Percentiles rank a stretch among this genome's conserved stretches.
Evolutionary conservation across 2,888 invertebrate genomes (phyloP).

Genomic region (Tipula unca): DNA sequence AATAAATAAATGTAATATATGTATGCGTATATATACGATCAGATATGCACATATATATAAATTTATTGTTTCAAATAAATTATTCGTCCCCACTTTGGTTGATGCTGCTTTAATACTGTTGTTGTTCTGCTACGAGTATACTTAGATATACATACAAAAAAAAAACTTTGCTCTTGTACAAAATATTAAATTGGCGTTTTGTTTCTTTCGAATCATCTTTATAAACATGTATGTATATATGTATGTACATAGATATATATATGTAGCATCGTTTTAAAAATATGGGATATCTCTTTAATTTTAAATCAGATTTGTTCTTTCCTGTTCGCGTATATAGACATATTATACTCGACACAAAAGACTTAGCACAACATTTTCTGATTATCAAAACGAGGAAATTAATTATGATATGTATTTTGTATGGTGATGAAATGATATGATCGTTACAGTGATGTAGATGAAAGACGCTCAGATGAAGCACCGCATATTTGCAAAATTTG

Average conservation of each 20-base stretch:
- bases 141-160: background rate
- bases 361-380: background rate
- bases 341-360: background rate
- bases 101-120: background rate
- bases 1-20: background rate
- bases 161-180: background rate
- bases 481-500: no score
- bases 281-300: background rate
- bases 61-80: conserved; percentile 8
- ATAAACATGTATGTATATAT: background rate
- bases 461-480: background rate
- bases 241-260: background rate
- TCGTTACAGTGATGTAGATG: background rate
- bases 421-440: background rate
- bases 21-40: background rate
- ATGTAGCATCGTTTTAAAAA: background rate
- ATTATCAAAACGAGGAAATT: background rate
- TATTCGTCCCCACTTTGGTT: conserved; percentile 14
- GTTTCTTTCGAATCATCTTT: background rate
- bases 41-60: background rate
- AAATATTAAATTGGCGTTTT: background rate
- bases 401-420: background rate
- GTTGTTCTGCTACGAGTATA: background rate
- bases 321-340: background rate
- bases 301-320: conserved; percentile 8